phyloP scores from a whole-genome alignment of 2,888 invertebrate genomes.

The Cepaea hortensis region DNA sequence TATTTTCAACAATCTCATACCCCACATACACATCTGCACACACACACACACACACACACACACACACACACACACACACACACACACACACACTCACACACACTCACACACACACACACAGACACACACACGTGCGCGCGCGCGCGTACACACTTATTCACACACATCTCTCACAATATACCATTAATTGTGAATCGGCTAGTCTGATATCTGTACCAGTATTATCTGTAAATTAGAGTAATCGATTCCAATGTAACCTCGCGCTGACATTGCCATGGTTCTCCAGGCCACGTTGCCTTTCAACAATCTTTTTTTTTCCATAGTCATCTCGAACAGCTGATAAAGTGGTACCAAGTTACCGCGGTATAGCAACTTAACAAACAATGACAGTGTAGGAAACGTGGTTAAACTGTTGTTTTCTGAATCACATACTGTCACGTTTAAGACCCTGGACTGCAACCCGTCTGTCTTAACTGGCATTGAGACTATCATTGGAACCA shows the following conservation, averaged over 20 bases:
- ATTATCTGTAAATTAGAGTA: background rate
- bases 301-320: background rate
- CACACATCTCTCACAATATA: too few relatives aligned
- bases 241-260: background rate
- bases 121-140: background rate
- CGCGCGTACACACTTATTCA: too few relatives aligned
- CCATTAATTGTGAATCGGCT: background rate
- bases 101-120: constrained; percentile 1
- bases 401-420: background rate
- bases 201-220: too few relatives aligned
- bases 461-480: too few relatives aligned
- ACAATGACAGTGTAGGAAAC: background rate
- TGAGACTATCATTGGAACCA: too few relatives aligned
- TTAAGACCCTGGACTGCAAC: background rate
- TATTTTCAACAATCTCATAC: background rate
- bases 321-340: background rate
- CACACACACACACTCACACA: constrained; percentile 5
- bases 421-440: background rate
- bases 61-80: constrained; percentile 19
- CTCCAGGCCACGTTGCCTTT: background rate
- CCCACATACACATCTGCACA: background rate
- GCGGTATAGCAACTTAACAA: background rate
- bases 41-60: too few relatives aligned
- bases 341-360: background rate
- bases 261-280: background rate